A percentile compares a stretch with the other conserved stretches of the same genome.
Conservation (phyloP, 2,113 vertebrate genomes). For the Xenopus tropicalis region UCB_Xtro_10.0 CM004445.2:59814501-59815000, state of each 20-base stretch:
- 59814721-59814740: constrained; percentile 2
- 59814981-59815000: constrained; percentile 91
- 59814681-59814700: not conserved
- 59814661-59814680: constrained; percentile 2
- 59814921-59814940: constrained; percentile 96
- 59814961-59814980: constrained; percentile 78
- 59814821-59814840: too few species aligned
- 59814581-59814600: too few species aligned
- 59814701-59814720: not conserved
- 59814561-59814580: too few species aligned
- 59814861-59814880: too few species aligned
- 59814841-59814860: too few species aligned
- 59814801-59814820: too few species aligned
- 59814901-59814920: constrained; percentile 71
- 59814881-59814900: too few species aligned
- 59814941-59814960: constrained; percentile 72
- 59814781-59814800: too few species aligned
- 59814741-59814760: constrained; percentile 27
- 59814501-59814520: too few species aligned
- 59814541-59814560: too few species aligned
- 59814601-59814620: not conserved
- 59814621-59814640: not conserved
- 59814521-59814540: too few species aligned
- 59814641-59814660: constrained; percentile 9
- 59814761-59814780: too few species aligned